Evolutionary conservation across 2,113 vertebrate species (phyloP).

Genomic region (Lepisosteus oculatus): DNA sequence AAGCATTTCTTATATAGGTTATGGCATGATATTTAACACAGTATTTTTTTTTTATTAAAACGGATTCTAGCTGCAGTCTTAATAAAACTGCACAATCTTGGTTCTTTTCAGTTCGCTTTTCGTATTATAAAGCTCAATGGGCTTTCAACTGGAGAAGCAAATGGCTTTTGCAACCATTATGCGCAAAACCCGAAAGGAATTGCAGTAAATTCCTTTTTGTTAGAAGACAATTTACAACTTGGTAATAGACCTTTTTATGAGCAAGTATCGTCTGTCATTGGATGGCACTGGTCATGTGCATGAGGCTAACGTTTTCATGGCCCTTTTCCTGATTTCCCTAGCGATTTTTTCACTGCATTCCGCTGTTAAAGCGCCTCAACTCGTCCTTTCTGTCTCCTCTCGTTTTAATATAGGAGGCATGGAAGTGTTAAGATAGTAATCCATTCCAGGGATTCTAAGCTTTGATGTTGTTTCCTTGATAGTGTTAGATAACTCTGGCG

Average conservation of each 20-base stretch:
- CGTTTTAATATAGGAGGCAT: slow-evolving; percentile 38
- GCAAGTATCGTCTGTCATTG: slow-evolving; percentile 94
- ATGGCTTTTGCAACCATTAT: slow-evolving; percentile 80
- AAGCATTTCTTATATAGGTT: too few species aligned
- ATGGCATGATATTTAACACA: too few species aligned
- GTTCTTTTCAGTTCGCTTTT: not conserved
- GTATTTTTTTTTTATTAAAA: too few species aligned
- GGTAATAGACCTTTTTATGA: slow-evolving; percentile 98
- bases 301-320: slow-evolving; percentile 92
- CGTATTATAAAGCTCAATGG: not conserved
- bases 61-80: too few species aligned
- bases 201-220: slow-evolving; percentile 99
- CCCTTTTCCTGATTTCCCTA: slow-evolving; percentile 91
- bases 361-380: slow-evolving; percentile 80
- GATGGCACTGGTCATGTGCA: slow-evolving; percentile 98
- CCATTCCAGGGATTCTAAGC: slow-evolving; percentile 20
- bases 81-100: not conserved
- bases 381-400: slow-evolving; percentile 83
- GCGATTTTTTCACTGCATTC: slow-evolving; percentile 88
- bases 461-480: slow-evolving; percentile 22
- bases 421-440: slow-evolving; percentile 28
- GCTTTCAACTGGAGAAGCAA: slow-evolving; percentile 43
- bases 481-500: slow-evolving; percentile 16
- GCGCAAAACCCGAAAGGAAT: slow-evolving; percentile 83
- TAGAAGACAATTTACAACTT: slow-evolving; percentile 99